Conservation (phyloP, 2,797 vertebrate genomes). For the Todus mexicanus region DNA sequence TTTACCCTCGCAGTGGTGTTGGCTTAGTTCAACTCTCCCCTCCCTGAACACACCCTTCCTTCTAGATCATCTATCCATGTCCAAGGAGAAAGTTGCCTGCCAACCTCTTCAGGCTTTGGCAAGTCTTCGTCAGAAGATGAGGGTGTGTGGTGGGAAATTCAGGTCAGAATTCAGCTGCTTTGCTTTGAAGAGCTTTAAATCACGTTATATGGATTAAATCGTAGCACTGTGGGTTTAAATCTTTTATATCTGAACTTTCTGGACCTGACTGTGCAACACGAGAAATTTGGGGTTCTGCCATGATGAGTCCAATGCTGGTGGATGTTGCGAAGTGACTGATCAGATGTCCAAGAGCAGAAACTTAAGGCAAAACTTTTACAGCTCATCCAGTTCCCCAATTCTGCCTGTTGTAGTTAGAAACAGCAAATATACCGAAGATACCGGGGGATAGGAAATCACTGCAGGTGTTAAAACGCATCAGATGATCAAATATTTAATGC, state of each 20-base stretch:
- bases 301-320: neutral
- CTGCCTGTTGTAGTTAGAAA: neutral
- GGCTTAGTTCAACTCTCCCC: neutral
- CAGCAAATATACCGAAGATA: neutral
- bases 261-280: neutral
- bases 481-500: neutral
- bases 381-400: neutral
- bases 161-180: neutral
- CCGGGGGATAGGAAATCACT: neutral
- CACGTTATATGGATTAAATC: rapidly evolving
- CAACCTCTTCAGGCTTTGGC: neutral
- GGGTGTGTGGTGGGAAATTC: neutral
- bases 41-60: neutral
- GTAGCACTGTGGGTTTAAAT: neutral
- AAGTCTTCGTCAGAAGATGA: neutral
- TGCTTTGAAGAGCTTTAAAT: neutral
- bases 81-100: neutral
- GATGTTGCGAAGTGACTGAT: too few relatives aligned
- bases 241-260: neutral
- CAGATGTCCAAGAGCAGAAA: neutral
- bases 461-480: neutral
- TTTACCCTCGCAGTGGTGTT: neutral
- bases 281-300: neutral
- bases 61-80: neutral
- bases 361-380: neutral